These are phyloP conservation scores for Diuraphis noxia DNA, from an alignment of 1,140 invertebrate species.

Conservation along the genomic window DNA sequence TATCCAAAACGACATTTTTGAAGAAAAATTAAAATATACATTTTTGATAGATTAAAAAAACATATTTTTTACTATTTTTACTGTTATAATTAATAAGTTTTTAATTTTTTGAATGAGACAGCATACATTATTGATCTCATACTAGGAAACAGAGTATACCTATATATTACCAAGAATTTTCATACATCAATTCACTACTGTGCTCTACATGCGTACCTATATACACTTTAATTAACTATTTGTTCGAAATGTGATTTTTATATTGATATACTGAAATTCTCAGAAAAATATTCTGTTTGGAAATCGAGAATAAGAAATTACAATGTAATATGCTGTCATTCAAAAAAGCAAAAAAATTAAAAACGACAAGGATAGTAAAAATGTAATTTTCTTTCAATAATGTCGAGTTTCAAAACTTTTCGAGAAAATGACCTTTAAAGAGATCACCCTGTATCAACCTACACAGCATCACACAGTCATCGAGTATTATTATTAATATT, in stretches of 20 bases:
- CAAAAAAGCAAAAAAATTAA: neutral
- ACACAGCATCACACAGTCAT: neutral
- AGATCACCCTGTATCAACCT: neutral
- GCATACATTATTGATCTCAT: neutral
- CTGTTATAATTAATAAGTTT: neutral
- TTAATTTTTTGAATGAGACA: neutral
- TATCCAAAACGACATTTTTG: neutral
- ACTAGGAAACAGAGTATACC: neutral
- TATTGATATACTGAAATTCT: neutral
- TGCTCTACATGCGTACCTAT: too few relatives aligned
- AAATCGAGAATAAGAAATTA: neutral
- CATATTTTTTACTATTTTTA: slow-evolving; percentile 1
- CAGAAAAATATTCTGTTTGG: neutral
- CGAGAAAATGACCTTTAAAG: neutral
- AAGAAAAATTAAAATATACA: neutral
- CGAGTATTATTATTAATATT: neutral
- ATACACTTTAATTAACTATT: neutral
- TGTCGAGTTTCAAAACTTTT: neutral
- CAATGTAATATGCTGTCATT: neutral
- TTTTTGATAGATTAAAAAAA: too few relatives aligned
- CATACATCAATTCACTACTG: neutral
- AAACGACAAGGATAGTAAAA: too few relatives aligned
- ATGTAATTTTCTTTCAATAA: too few relatives aligned
- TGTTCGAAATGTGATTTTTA: neutral
- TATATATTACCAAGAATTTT: neutral